Conservation (phyloP, 2,113 vertebrate species). For the Cercocebus atys region DNA sequence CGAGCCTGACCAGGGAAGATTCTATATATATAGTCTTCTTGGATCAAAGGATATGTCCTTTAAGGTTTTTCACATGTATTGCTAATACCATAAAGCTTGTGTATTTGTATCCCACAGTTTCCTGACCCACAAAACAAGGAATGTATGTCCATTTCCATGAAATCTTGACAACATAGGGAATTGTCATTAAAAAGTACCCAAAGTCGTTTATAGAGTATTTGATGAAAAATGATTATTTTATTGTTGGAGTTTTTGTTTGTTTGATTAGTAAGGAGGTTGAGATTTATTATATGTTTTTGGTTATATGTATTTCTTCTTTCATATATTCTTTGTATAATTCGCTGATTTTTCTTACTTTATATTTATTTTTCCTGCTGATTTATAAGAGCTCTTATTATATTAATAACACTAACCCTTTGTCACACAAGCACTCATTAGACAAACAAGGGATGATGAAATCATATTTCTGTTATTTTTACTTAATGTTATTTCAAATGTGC, state of each 20-base stretch:
- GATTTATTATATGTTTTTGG: neutral
- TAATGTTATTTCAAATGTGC: neutral
- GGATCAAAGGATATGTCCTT: neutral
- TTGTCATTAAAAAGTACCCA: neutral
- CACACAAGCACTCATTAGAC: neutral
- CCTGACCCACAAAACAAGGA: neutral
- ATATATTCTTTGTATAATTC: neutral
- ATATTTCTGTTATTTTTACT: neutral
- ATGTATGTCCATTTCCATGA: neutral
- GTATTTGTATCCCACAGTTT: neutral
- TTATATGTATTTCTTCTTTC: neutral
- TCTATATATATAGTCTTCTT: neutral
- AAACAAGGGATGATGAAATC: neutral
- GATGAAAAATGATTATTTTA: neutral
- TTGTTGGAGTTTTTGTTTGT: slow-evolving; percentile 34
- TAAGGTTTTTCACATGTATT: neutral
- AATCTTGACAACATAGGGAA: neutral
- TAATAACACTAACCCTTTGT: neutral
- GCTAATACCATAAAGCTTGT: neutral
- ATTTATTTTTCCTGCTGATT: neutral
- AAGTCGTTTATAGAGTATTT: neutral
- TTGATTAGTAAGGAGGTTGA: slow-evolving; percentile 5
- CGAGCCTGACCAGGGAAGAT: neutral
- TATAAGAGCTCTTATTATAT: neutral
- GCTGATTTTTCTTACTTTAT: neutral